These are phyloP conservation scores for Melinaea menophilus DNA, from an alignment of 2,888 invertebrate genomes.

Conservation along the genomic window DNA sequence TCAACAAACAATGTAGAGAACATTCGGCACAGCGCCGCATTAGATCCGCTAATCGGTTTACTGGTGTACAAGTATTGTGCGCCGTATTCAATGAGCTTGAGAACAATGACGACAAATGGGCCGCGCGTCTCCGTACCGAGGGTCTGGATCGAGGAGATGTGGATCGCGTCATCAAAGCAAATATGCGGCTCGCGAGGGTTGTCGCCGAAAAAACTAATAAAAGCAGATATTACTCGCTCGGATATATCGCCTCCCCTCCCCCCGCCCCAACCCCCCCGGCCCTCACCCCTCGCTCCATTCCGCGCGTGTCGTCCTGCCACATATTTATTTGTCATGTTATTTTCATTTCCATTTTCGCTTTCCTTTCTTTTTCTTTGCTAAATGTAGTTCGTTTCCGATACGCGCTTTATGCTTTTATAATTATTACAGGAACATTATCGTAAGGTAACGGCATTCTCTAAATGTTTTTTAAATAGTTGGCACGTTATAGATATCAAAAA, in stretches of 20 bases:
- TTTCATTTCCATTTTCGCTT: constrained; percentile 2
- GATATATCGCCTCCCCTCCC: constrained; percentile 38
- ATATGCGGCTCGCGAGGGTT: constrained; percentile 41
- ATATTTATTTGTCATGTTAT: constrained; percentile 7
- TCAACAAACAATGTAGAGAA: constrained; percentile 15
- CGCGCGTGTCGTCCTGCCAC: constrained; percentile 20
- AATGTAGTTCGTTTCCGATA: neutral
- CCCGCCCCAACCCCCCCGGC: constrained; percentile 15
- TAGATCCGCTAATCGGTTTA: constrained; percentile 24
- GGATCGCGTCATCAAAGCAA: constrained; percentile 33
- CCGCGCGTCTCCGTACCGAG: constrained; percentile 24
- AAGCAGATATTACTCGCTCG: constrained; percentile 62
- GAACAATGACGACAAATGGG: constrained; percentile 32
- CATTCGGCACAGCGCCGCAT: constrained; percentile 19
- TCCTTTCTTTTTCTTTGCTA: neutral
- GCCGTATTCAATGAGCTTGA: constrained; percentile 12
- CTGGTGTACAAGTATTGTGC: constrained; percentile 10
- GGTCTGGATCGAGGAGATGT: constrained; percentile 9
- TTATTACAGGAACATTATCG: too few relatives aligned
- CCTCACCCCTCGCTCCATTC: constrained; percentile 24
- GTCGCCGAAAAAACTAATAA: constrained; percentile 74
- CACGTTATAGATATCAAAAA: too few relatives aligned
- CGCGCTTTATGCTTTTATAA: neutral
- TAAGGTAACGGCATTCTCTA: too few relatives aligned
- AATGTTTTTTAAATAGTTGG: too few relatives aligned